Base-by-base conservation (phyloP, 30 jellyfish, hydroid and myxozoan genomes). In the Turritopsis dohrnii region DNA sequence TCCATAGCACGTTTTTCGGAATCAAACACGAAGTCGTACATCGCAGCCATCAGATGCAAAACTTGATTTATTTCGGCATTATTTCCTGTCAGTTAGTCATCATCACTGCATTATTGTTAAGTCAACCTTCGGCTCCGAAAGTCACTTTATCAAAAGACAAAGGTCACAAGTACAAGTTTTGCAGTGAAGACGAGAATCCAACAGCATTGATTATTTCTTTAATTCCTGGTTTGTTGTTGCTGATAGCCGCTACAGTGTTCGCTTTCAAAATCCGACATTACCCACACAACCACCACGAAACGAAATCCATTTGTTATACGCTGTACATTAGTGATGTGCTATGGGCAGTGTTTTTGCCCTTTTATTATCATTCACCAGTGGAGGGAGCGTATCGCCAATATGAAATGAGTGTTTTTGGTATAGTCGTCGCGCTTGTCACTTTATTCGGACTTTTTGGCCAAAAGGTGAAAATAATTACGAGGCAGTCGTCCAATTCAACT, bases 211-310 rank as follows among this genome's bases (percentile, higher is more conserved):
- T 41, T 13, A 41, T 41, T 13, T 41, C 60, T 41, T 41, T 41
- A 13, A 41, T 5, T 41, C 13, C 13, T 5, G 60, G 60, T 41
- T 41, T 41, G 60, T 41, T 41, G 13, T 41, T 41, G 9, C 9
- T 69, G 77, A 27, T 69, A n/a, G 77, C 16, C 9, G 28, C 31
- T 21, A 27, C 77, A 8, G 30, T 69, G 16, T 69, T 69, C 28
- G 77, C 77, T 9, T 69, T 69, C 77, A 69, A 69, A 19, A 21
- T 69, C 8, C 77, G 77, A 7, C 77, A 69, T 69, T 69, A n/a
- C 30, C 77, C 77, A 69, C 77, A 69, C 30, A 69, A 69, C 77
- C 28, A 27, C 22, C 28, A 69, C 77, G 77, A 69, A 69, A 69
- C 77, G 77, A 69, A 69, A 69, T 69, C 77, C 0, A 69, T 69